Conservation (phyloP, 1,140 invertebrate species). For the Metaphire vulgaris region DNA sequence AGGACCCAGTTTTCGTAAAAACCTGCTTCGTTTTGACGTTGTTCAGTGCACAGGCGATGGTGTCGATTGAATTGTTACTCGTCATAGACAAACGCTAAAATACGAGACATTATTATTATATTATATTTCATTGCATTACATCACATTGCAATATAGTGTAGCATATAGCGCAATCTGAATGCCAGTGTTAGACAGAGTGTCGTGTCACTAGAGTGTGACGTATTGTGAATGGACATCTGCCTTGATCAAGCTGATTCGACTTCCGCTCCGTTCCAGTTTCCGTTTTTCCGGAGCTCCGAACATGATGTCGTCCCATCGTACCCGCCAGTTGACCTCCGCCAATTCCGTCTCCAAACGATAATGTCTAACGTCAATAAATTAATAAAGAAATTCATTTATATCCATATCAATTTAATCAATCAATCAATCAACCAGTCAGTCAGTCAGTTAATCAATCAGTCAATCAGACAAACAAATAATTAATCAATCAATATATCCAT, state of each 20-base stretch:
- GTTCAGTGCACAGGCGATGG: slow-evolving; percentile 60
- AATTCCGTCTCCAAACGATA: slow-evolving; percentile 87
- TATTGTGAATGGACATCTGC: slow-evolving; percentile 36
- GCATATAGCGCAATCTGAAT: neutral
- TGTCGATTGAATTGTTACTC: slow-evolving; percentile 61
- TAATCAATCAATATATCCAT: too few relatives aligned
- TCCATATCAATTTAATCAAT: too few relatives aligned
- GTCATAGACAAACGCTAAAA: slow-evolving; percentile 22
- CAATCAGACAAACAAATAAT: too few relatives aligned
- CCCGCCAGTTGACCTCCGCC: slow-evolving; percentile 90
- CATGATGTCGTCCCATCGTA: slow-evolving; percentile 69
- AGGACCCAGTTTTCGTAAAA: slow-evolving; percentile 77
- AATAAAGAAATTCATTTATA: neutral
- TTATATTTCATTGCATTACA: neutral
- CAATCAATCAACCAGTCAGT: too few relatives aligned
- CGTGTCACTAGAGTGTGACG: neutral
- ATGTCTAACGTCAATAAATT: slow-evolving; percentile 60
- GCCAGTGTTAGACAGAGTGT: neutral
- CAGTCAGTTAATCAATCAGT: too few relatives aligned
- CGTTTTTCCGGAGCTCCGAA: slow-evolving; percentile 41
- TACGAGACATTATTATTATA: neutral
- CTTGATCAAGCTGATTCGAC: slow-evolving; percentile 49
- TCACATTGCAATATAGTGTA: neutral
- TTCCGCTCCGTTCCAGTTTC: slow-evolving; percentile 45
- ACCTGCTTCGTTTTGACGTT: slow-evolving; percentile 67